Evolutionary conservation across 2,888 invertebrate genomes (phyloP), one percentile per base, ranked within the genome.

Genomic region (Ophion ventricosus): DNA sequence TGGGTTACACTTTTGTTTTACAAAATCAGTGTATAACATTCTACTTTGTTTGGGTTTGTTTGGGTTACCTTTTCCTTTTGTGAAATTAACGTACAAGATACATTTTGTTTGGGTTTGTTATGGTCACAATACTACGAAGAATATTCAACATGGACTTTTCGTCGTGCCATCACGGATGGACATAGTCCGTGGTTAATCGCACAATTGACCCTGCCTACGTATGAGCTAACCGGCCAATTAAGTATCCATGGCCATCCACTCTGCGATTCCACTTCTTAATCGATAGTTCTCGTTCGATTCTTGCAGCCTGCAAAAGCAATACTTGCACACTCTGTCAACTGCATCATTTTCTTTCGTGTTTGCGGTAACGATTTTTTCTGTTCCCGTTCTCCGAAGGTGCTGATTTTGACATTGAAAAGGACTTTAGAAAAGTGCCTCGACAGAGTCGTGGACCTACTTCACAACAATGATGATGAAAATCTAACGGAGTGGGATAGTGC

Each of bases 171-270:
- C 64, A 14, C 43, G 23, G 40, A 26, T 2, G 10, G 17, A 17
- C 4, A 4, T 17, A 17, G 11, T 43, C 23, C 49, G 1, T 25
- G 57, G 29, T 40, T 63, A 10, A 59, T 82, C 59, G 59, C 25
- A 66, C 66, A 43, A 59, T 66, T 66, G 14, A 66, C 66, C 59
- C 66, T 26, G 43, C 17, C 43, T 35, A 57, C 40, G 57, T 43
- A 70, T 20, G 11, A 64, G 26, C 8, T 61, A 29, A 76, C 26
- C 57, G 54, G 20, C 57, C 64, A 70, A 76, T 57, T 29, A 17
- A 20, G 35, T 11, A n/a, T 64, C 11, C 11, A 66, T 69, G 26
- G 20, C 40, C 56, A 40, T 77, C 67, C 66, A 35, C 23, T 49
- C 49, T 17, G 49, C 4, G 17, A 49, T 14, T 14, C 49, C 49